Evolutionary conservation across 64 coral and sea anemone species (phyloP).

Genomic region (Stylophora pistillata): DNA sequence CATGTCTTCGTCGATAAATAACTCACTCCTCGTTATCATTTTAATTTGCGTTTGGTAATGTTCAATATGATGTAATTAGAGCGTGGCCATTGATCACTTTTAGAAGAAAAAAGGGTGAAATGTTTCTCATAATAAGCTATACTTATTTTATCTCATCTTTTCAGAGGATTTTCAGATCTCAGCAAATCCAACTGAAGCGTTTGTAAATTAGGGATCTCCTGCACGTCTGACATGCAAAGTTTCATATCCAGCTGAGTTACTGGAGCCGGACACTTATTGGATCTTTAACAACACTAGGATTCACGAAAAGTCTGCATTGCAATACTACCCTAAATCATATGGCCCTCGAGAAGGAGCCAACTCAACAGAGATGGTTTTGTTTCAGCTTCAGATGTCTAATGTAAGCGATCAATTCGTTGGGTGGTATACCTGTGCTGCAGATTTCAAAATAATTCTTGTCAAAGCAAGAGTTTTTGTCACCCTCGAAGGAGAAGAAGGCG

Average conservation of each 20-base stretch:
- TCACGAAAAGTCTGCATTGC: background rate
- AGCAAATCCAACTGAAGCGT: background rate
- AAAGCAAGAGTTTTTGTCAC: background rate
- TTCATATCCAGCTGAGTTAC: background rate
- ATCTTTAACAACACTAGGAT: background rate
- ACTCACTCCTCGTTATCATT: no score
- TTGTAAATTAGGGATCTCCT: background rate
- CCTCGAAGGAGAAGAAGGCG: background rate
- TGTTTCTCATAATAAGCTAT: background rate
- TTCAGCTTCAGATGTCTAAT: background rate
- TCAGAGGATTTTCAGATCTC: background rate
- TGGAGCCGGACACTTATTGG: constrained; percentile 1
- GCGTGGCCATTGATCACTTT: no score
- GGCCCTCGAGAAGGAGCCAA: background rate
- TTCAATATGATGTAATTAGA: no score
- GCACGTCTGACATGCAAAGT: background rate
- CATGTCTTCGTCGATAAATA: no score
- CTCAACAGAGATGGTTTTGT: background rate
- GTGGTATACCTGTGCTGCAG: constrained; percentile 3
- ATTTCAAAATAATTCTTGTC: background rate
- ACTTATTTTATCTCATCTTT: background rate
- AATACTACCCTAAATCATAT: background rate
- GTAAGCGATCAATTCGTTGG: constrained; percentile 9
- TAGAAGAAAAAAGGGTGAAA: no score
- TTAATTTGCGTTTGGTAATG: no score